Percentiles rank a stretch among this genome's conserved stretches.
Evolutionary conservation across 2,888 invertebrate genomes (phyloP).

Genomic region (Plusia festucae): DNA sequence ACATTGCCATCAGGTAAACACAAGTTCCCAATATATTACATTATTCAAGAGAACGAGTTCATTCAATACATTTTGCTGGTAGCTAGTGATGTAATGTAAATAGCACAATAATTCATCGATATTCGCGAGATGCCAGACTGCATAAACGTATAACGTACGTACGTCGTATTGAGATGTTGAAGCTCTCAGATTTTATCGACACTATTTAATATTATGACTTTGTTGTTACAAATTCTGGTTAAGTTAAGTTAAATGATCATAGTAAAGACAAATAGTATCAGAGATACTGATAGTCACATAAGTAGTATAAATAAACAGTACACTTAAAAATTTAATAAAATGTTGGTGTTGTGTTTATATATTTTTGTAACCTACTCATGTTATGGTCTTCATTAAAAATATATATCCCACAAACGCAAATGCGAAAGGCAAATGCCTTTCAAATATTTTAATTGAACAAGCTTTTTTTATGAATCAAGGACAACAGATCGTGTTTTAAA

Average conservation of each 20-base stretch:
- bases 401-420: too few relatives aligned
- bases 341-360: too few relatives aligned
- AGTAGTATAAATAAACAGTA: too few relatives aligned
- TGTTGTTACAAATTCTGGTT: neutral
- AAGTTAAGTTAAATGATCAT: too few relatives aligned
- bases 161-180: slow-evolving; percentile 46
- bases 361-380: too few relatives aligned
- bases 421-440: too few relatives aligned
- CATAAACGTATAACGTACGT: slow-evolving; percentile 70
- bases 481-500: too few relatives aligned
- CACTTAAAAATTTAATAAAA: too few relatives aligned
- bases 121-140: slow-evolving; percentile 79
- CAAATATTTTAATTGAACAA: too few relatives aligned
- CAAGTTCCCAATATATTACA: slow-evolving; percentile 33
- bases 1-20: slow-evolving; percentile 43
- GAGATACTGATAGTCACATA: too few relatives aligned
- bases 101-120: slow-evolving; percentile 84
- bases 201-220: slow-evolving; percentile 9
- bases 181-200: slow-evolving; percentile 53
- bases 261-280: neutral
- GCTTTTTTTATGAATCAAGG: too few relatives aligned
- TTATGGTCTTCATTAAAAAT: too few relatives aligned
- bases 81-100: slow-evolving; percentile 82
- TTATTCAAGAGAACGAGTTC: slow-evolving; percentile 56
- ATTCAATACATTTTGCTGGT: slow-evolving; percentile 53